phyloP scores from a whole-genome alignment of 2,888 invertebrate species.

The Philopedon plagiatum region DNA sequence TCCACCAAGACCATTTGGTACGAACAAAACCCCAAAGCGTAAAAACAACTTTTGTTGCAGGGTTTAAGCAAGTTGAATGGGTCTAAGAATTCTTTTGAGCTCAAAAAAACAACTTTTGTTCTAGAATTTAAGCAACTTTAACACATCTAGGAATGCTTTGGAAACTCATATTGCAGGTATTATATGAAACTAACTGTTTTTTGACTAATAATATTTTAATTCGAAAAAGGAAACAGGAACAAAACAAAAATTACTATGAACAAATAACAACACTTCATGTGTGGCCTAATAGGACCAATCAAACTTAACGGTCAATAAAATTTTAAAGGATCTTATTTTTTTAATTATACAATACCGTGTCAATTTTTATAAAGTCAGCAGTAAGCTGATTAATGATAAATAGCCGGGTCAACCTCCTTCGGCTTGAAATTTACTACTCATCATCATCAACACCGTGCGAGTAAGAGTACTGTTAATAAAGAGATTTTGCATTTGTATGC shows the following conservation, averaged over 20 bases:
- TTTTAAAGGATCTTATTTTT: not conserved
- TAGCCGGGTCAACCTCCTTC: conserved; percentile 41
- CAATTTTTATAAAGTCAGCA: conserved; percentile 6
- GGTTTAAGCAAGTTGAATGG: too few species aligned
- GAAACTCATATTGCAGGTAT: too few species aligned
- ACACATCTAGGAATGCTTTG: too few species aligned
- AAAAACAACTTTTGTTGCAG: too few species aligned
- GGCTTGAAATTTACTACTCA: conserved; percentile 34
- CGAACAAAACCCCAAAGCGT: too few species aligned
- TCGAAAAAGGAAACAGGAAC: not conserved
- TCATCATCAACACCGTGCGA: conserved; percentile 2
- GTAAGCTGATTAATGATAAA: conserved; percentile 42
- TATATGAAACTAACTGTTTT: too few species aligned
- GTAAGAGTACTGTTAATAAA: conserved; percentile 39
- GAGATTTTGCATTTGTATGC: conserved; percentile 27
- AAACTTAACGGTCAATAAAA: conserved; percentile 9
- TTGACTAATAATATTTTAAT: too few species aligned
- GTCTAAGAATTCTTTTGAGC: too few species aligned
- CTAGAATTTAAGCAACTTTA: too few species aligned
- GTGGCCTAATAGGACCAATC: not conserved
- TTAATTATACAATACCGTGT: conserved; percentile 12
- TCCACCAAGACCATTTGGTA: too few species aligned
- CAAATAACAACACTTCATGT: not conserved
- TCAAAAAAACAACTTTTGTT: too few species aligned
- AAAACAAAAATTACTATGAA: not conserved